phyloP scores from a whole-genome alignment of 2,797 vertebrate species.

The Muscicapa comitata region DNA sequence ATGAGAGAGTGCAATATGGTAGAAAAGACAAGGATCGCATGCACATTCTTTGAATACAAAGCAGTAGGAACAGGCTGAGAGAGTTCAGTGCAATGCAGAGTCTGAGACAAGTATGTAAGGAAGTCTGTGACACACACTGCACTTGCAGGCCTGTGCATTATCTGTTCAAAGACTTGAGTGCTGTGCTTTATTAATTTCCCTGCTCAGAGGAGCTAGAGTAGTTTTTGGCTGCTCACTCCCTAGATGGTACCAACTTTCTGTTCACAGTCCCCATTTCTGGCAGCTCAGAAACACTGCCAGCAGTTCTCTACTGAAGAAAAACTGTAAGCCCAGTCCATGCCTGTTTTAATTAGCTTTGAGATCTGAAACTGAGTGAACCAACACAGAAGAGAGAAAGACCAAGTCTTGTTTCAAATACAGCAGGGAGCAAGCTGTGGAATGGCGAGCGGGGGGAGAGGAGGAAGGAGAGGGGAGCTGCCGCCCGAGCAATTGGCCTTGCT shows the following conservation, averaged over 20 bases:
- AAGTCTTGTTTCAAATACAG: slow-evolving; percentile 42
- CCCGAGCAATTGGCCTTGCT: background rate
- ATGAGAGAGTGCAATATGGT: background rate
- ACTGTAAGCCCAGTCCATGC: slow-evolving; percentile 18
- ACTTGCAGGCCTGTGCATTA: background rate
- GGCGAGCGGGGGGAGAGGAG: accelerated
- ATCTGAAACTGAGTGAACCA: slow-evolving; percentile 23
- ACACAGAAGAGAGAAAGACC: slow-evolving; percentile 46
- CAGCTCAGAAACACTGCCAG: slow-evolving; percentile 60
- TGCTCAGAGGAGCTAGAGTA: background rate
- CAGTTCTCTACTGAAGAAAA: slow-evolving; percentile 40
- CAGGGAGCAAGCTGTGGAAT: background rate
- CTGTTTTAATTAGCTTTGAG: slow-evolving; percentile 70
- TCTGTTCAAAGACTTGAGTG: background rate
- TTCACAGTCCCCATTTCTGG: slow-evolving; percentile 42
- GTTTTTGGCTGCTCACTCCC: slow-evolving; percentile 14
- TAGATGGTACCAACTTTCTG: slow-evolving; percentile 23
- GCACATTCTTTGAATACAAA: background rate
- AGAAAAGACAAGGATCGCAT: background rate
- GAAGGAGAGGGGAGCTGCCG: background rate
- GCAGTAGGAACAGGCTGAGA: background rate
- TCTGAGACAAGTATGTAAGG: background rate
- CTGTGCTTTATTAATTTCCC: background rate
- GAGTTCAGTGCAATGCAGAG: background rate
- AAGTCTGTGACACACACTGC: background rate